Evolutionary conservation across 2,797 vertebrate genomes (phyloP), one percentile per base, ranked within the genome.

Genomic region (Hipposideros larvatus): DNA sequence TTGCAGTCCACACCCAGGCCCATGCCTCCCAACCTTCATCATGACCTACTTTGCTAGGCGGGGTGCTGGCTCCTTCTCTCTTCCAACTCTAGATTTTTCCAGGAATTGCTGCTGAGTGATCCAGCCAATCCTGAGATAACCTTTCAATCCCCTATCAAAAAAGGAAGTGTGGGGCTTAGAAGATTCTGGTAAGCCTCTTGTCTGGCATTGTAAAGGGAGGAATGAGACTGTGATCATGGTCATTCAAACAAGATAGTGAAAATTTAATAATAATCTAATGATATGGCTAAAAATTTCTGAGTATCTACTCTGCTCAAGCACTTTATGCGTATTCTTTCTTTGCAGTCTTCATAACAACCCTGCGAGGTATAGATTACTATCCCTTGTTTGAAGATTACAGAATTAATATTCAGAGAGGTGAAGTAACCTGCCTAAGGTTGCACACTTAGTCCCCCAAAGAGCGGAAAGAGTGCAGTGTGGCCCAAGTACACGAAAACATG

Each of bases 41-140:
- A 37, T 93, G 73, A 95, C 78, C n/a, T 95, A 93, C 87, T 93
- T 96, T 78, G 41, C 46, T 80, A 85, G n/a, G 24, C n/a, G 0
- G 46, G 46, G n/a, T 37, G 4, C 28, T 94, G 65, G 51, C 21
- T 70, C 28, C 79, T 77, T 65, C n/a, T 77, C 22, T 71, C 16
- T 9, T 87, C 21, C 61, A 66, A 75, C 19, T 86, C 71, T 46
- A 82, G 46, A 82, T 91, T 97, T 96, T 93, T 91, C 78, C 79
- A 95, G 46, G 43, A 96, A 91, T 88, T 82, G 26, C 3, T 91
- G 26, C 55, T 73, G 31, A 31, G 70, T 89, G 37, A 93, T 85
- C 31, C 53, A 89, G 28, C 7, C 28, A 16, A 89, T 95, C 74
- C 61, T 86, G 63, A 95, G 70, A 77, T 95, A 96, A 89, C 5